A percentile compares a stretch with the other conserved stretches of the same genome.
Evolutionary conservation across 2,888 invertebrate species (phyloP).

Genomic region (Mythimna impura): DNA sequence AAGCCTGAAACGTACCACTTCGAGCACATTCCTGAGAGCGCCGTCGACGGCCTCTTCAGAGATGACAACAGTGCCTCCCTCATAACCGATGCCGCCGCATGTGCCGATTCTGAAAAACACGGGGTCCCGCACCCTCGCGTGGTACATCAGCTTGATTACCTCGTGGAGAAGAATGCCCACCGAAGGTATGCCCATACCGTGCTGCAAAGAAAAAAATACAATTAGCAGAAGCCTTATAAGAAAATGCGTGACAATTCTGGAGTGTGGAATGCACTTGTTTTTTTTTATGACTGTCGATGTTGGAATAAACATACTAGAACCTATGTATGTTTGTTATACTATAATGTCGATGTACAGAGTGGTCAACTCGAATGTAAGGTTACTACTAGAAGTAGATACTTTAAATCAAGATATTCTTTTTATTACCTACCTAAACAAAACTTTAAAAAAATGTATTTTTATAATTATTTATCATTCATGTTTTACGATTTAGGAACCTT

Average conservation of each 20-base stretch:
- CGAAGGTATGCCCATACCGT: constrained; percentile 99
- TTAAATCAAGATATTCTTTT: no score
- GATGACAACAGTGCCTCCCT: constrained; percentile 98
- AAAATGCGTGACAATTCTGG: not conserved
- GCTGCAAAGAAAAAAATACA: constrained; percentile 89
- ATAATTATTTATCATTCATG: no score
- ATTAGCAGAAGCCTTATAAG: not conserved
- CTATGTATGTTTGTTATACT: no score
- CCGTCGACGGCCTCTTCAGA: constrained; percentile 98
- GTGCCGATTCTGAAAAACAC: constrained; percentile 98
- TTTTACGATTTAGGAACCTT: not conserved
- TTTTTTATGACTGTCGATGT: not conserved
- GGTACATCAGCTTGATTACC: constrained; percentile 98
- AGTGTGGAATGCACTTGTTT: not conserved
- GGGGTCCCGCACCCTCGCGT: constrained; percentile 95
- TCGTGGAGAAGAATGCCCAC: constrained; percentile 98
- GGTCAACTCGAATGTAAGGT: no score
- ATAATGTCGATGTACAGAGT: no score
- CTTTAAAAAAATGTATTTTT: no score
- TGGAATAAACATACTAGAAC: not conserved
- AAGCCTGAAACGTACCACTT: constrained; percentile 92
- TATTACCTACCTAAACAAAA: no score
- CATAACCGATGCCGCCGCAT: constrained; percentile 97
- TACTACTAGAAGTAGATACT: no score
- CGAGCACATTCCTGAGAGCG: constrained; percentile 94